A percentile compares a stretch with the other conserved stretches of the same genome.
These are phyloP conservation scores for Mya arenaria DNA, from an alignment of 1,140 invertebrate genomes.

Conservation along the genomic window DNA sequence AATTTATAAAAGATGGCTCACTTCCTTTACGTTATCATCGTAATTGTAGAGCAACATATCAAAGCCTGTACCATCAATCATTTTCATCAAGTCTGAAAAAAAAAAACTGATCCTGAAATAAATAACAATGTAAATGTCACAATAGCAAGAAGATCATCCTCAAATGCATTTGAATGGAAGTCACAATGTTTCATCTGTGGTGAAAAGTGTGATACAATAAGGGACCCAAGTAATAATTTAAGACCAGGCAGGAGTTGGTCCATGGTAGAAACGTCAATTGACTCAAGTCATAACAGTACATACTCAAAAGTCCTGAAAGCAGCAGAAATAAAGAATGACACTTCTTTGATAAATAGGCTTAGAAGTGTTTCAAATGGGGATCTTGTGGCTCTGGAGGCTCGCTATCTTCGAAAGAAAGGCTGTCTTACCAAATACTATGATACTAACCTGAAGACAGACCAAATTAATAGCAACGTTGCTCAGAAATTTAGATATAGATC, in stretches of 20 bases:
- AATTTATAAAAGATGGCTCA: too few relatives aligned
- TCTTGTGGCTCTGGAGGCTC: not conserved
- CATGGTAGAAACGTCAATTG: not conserved
- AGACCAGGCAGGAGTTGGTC: not conserved
- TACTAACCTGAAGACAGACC: not conserved
- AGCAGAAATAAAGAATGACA: too few relatives aligned
- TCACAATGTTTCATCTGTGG: not conserved
- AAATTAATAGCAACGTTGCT: too few relatives aligned
- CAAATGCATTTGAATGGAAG: not conserved
- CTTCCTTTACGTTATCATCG: too few relatives aligned
- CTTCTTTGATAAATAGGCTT: too few relatives aligned
- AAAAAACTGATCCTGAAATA: not conserved
- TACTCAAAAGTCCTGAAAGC: too few relatives aligned
- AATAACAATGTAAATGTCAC: not conserved
- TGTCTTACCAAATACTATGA: not conserved
- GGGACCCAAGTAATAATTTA: not conserved
- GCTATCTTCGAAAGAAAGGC: slow-evolving; percentile 8
- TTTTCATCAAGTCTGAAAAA: not conserved
- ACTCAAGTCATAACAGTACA: not conserved
- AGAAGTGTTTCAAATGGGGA: not conserved
- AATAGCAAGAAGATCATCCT: not conserved
- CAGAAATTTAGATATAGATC: too few relatives aligned
- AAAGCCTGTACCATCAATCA: not conserved
- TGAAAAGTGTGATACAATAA: not conserved
- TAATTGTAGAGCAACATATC: too few relatives aligned